phyloP scores from a whole-genome alignment of 1,140 invertebrate genomes.

The Pachypsylla venusta region DNA sequence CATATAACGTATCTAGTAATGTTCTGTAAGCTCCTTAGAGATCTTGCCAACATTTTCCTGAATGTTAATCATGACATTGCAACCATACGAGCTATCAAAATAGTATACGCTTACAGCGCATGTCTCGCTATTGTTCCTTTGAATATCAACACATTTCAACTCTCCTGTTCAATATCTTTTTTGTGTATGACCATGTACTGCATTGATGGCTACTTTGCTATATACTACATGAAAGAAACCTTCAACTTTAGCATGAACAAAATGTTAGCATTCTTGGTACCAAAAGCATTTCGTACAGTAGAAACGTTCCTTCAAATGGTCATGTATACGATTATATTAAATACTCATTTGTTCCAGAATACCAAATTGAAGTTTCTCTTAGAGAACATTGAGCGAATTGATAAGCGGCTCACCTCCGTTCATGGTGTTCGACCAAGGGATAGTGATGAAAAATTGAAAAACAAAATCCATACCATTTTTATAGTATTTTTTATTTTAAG shows the following conservation, averaged over 20 bases:
- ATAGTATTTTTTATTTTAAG: neutral
- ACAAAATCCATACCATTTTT: neutral
- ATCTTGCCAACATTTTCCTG: too few species aligned
- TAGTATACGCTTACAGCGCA: neutral
- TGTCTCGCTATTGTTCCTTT: neutral
- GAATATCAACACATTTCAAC: neutral
- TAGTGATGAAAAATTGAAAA: neutral
- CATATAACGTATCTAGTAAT: too few species aligned
- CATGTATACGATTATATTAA: neutral
- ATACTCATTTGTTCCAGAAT: neutral
- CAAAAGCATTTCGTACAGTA: neutral
- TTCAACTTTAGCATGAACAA: neutral
- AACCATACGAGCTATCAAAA: neutral
- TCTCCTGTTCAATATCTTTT: neutral
- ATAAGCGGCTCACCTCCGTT: neutral
- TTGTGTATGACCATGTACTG: slow-evolving; percentile 1
- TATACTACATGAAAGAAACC: neutral
- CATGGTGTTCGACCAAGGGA: neutral
- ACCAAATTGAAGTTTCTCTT: neutral
- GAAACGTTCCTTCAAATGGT: slow-evolving; percentile 5
- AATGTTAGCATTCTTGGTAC: neutral
- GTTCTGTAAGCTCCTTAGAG: too few species aligned
- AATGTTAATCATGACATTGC: too few species aligned
- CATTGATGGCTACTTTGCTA: neutral
- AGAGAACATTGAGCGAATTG: neutral